Conservation (phyloP, 2,888 invertebrate genomes). For the Cheilosia soror region DNA sequence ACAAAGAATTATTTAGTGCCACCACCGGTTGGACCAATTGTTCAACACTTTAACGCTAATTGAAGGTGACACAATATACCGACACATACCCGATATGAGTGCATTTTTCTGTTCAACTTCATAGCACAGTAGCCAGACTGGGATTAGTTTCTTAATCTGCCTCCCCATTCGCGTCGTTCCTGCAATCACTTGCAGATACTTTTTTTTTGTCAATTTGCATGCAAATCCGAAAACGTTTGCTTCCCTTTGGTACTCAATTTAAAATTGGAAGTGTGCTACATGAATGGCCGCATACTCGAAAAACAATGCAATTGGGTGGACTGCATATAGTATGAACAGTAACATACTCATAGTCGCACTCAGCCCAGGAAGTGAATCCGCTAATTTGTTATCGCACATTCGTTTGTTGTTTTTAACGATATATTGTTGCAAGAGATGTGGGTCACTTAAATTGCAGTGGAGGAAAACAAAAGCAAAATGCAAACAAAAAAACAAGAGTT, state of each 20-base stretch:
- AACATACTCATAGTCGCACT: slow-evolving; percentile 14
- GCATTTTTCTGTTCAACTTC: slow-evolving; percentile 19
- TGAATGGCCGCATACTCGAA: slow-evolving; percentile 56
- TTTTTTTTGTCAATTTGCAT: slow-evolving; percentile 38
- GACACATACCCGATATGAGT: slow-evolving; percentile 23
- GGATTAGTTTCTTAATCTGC: slow-evolving; percentile 47
- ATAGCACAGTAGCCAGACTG: slow-evolving; percentile 8
- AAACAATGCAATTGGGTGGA: slow-evolving; percentile 68
- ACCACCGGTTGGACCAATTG: slow-evolving; percentile 34
- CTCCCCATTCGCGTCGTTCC: slow-evolving; percentile 9
- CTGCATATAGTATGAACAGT: slow-evolving; percentile 18
- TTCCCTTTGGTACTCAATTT: slow-evolving; percentile 43
- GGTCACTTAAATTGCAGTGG: slow-evolving; percentile 46
- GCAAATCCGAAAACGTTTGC: slow-evolving; percentile 8
- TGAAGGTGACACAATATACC: slow-evolving; percentile 42
- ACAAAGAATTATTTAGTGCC: slow-evolving; percentile 52
- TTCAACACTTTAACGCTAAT: slow-evolving; percentile 57
- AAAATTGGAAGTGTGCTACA: slow-evolving; percentile 59
- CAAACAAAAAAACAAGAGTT: slow-evolving; percentile 56
- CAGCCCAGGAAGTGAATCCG: slow-evolving; percentile 71
- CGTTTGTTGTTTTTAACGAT: slow-evolving; percentile 55
- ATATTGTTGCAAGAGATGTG: slow-evolving; percentile 51
- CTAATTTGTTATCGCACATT: slow-evolving; percentile 68
- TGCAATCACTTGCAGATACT: background rate
- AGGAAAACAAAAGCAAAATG: slow-evolving; percentile 8